Conservation (phyloP, 2,888 invertebrate species). For the Catocala sponsa region DNA sequence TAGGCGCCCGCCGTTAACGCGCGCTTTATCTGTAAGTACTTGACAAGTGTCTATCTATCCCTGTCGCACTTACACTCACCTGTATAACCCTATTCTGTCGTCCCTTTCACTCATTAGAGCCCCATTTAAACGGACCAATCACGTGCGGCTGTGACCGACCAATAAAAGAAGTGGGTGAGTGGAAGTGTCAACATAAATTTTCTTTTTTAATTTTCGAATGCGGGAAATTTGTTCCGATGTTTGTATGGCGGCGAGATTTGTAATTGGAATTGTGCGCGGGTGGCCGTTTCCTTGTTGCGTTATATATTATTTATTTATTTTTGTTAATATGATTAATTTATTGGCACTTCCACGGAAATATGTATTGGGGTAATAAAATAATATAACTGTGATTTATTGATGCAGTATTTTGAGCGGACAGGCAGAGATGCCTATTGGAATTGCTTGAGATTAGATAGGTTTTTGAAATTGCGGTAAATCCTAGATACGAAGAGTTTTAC, state of each 20-base stretch:
- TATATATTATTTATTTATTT: conserved; percentile 26
- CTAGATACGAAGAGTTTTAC: too few species aligned
- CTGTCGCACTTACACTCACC: conserved; percentile 61
- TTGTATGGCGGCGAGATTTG: conserved; percentile 41
- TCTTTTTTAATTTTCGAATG: conserved; percentile 70
- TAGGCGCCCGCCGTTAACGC: conserved; percentile 75
- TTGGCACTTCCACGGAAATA: conserved; percentile 17
- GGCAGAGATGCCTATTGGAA: too few species aligned
- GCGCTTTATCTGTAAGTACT: conserved; percentile 81
- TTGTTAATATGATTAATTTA: conserved; percentile 18
- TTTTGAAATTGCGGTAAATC: background rate
- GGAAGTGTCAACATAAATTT: conserved; percentile 84
- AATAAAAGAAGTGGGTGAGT: conserved; percentile 83
- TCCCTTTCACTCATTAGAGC: conserved; percentile 76
- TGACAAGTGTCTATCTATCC: conserved; percentile 84
- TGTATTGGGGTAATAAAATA: conserved; percentile 19
- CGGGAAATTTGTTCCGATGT: conserved; percentile 53
- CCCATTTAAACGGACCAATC: conserved; percentile 83
- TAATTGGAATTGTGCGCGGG: conserved; percentile 38
- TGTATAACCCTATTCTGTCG: conserved; percentile 57
- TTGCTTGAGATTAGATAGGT: background rate
- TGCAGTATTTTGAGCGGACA: background rate
- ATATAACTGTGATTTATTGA: conserved; percentile 20
- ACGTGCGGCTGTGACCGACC: conserved; percentile 73
- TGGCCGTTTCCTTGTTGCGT: conserved; percentile 37